Percentiles rank a stretch among this genome's conserved stretches.
These are phyloP conservation scores for Dermatemys mawii DNA, from an alignment of 2,113 vertebrate species.

Conservation along the genomic window DNA sequence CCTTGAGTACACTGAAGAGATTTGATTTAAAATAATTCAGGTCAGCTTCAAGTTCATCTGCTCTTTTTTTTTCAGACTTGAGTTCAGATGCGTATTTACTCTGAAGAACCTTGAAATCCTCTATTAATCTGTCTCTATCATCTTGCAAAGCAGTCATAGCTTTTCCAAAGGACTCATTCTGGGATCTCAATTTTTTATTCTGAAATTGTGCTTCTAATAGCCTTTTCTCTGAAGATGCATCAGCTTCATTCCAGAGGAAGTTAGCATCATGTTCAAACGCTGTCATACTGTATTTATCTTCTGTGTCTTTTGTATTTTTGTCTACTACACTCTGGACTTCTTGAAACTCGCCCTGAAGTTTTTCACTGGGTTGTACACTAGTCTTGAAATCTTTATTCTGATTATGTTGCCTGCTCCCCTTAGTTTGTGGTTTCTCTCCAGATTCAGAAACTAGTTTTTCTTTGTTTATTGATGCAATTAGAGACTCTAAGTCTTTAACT, in stretches of 20 bases:
- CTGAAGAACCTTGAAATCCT: slow-evolving; percentile 83
- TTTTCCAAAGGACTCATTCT: slow-evolving; percentile 85
- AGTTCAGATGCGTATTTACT: slow-evolving; percentile 80
- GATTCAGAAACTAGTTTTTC: slow-evolving; percentile 67
- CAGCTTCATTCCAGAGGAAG: slow-evolving; percentile 46
- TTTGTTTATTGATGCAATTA: slow-evolving; percentile 71
- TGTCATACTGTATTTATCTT: slow-evolving; percentile 63
- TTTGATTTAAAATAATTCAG: slow-evolving; percentile 63
- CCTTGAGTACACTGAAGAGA: slow-evolving; percentile 60
- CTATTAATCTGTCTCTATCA: slow-evolving; percentile 85
- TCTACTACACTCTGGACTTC: slow-evolving; percentile 61
- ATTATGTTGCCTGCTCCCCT: slow-evolving; percentile 19
- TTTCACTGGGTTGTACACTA: neutral
- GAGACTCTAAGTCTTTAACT: slow-evolving; percentile 73
- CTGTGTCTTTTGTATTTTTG: slow-evolving; percentile 51
- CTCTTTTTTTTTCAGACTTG: slow-evolving; percentile 62
- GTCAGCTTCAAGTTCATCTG: slow-evolving; percentile 77
- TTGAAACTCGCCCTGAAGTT: slow-evolving; percentile 56
- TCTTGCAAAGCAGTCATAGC: slow-evolving; percentile 87
- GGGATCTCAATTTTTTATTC: slow-evolving; percentile 75
- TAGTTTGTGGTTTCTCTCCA: slow-evolving; percentile 59
- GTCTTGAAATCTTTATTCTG: slow-evolving; percentile 26
- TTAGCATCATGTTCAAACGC: slow-evolving; percentile 52
- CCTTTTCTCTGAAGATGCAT: slow-evolving; percentile 68
- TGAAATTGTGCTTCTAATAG: slow-evolving; percentile 68